phyloP scores from a whole-genome alignment of 2,888 invertebrate species.

The Drosophila helvetica region DNA sequence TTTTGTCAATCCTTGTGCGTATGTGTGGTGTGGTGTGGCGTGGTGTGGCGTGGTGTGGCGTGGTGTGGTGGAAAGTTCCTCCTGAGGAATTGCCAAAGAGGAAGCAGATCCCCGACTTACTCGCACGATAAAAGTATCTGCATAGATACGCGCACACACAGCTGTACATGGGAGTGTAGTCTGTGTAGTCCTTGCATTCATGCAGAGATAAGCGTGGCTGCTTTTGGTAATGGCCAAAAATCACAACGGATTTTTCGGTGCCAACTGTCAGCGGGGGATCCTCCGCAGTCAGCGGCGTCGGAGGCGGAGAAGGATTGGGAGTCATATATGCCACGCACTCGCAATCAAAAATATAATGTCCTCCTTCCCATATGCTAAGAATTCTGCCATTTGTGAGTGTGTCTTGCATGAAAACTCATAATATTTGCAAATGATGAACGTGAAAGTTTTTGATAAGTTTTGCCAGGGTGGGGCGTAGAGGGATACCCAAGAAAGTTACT shows the following conservation, averaged over 20 bases:
- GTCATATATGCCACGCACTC: conserved; percentile 61
- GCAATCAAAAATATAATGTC: conserved; percentile 74
- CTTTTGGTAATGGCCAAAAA: conserved; percentile 73
- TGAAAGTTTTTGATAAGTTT: conserved; percentile 77
- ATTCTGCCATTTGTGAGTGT: conserved; percentile 28
- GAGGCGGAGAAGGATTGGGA: not conserved
- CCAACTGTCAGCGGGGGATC: conserved; percentile 40
- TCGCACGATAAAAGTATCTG: conserved; percentile 60
- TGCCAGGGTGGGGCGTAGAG: not conserved
- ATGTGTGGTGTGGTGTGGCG: not conserved
- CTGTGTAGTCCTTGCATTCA: conserved; percentile 35
- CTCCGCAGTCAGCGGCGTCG: not conserved
- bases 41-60: too few species aligned
- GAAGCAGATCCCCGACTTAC: conserved; percentile 60
- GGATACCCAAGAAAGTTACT: conserved; percentile 19
- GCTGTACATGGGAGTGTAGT: conserved; percentile 7
- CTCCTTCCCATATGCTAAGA: conserved; percentile 1
- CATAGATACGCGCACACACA: conserved; percentile 50
- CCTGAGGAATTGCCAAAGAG: conserved; percentile 12
- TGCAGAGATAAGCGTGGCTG: conserved; percentile 38
- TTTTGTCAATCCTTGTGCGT: conserved; percentile 77
- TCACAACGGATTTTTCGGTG: conserved; percentile 67
- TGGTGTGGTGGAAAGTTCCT: conserved; percentile 51
- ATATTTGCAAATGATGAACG: conserved; percentile 80
- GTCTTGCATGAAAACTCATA: conserved; percentile 66